Evolutionary conservation across 2,888 invertebrate genomes (phyloP).

Genomic region (Diarsia dahlii): DNA sequence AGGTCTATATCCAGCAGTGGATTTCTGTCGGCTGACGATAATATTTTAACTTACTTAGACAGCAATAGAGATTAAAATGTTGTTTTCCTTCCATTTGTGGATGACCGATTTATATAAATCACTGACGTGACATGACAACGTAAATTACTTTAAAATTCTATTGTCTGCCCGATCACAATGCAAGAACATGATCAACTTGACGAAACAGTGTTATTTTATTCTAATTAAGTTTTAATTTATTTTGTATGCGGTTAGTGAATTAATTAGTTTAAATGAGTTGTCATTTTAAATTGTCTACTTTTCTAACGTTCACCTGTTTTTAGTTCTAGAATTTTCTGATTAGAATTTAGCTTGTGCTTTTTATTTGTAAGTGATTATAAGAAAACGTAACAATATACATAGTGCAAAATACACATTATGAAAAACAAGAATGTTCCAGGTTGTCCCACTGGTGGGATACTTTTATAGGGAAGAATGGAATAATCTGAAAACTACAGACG

Average conservation of each 20-base stretch:
- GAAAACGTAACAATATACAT: background rate
- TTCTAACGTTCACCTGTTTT: background rate
- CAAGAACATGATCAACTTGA: slow-evolving; percentile 20
- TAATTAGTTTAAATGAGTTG: slow-evolving; percentile 30
- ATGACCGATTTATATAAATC: background rate
- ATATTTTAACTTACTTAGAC: background rate
- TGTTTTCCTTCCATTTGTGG: background rate
- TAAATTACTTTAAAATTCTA: slow-evolving; percentile 26
- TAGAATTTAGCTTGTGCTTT: background rate
- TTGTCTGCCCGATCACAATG: slow-evolving; percentile 43
- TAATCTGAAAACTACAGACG: background rate
- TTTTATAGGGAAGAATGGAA: background rate
- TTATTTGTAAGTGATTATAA: background rate
- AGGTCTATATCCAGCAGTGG: no score
- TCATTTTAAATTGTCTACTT: background rate
- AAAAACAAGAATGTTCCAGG: background rate
- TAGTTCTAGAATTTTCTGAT: background rate
- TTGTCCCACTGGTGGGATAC: background rate
- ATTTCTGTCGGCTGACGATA: no score
- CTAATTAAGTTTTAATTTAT: slow-evolving; percentile 57
- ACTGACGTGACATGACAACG: background rate
- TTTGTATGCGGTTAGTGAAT: slow-evolving; percentile 50
- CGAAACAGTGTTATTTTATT: slow-evolving; percentile 36
- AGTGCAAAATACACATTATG: background rate
- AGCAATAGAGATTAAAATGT: slow-evolving; percentile 10